Conservation (phyloP, 2,797 vertebrate genomes). For the Sebastolobus altivelis region DNA sequence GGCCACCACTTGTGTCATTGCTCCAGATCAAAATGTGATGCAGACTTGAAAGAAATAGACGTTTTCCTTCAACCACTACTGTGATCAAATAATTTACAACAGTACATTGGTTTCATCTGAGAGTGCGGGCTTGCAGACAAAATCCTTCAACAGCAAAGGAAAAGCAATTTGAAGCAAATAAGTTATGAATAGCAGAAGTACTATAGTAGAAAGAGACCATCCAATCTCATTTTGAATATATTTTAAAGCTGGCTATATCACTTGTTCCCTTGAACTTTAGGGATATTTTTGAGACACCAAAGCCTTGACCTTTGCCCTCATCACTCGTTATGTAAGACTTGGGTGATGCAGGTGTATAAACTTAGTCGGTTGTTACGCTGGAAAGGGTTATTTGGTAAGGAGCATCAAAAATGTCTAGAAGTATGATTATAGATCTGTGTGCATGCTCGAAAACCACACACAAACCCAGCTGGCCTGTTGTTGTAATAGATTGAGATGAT, state of each 20-base stretch:
- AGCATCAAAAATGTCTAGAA: background rate
- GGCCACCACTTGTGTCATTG: slow-evolving; percentile 41
- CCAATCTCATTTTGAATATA: background rate
- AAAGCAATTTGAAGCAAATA: slow-evolving; percentile 18
- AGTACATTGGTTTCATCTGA: background rate
- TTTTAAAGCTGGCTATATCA: background rate
- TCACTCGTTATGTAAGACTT: slow-evolving; percentile 7
- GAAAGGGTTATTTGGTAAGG: background rate
- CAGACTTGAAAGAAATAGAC: background rate
- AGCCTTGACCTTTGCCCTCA: slow-evolving; percentile 24
- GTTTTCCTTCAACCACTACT: background rate
- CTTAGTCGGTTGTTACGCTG: background rate
- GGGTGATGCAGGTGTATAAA: slow-evolving; percentile 2
- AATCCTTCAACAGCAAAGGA: background rate
- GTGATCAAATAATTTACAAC: background rate
- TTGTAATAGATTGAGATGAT: slow-evolving; percentile 53
- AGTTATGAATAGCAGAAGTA: background rate
- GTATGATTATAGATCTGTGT: slow-evolving; percentile 14
- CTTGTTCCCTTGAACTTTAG: background rate
- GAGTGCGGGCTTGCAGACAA: background rate
- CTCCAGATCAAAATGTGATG: slow-evolving; percentile 29
- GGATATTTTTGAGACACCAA: slow-evolving; percentile 16
- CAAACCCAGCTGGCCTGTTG: slow-evolving; percentile 51
- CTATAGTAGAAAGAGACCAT: background rate
- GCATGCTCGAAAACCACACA: background rate